Evolutionary conservation across 2,113 vertebrate genomes (phyloP).

Genomic region (Ictidomys tridecemlineatus): DNA sequence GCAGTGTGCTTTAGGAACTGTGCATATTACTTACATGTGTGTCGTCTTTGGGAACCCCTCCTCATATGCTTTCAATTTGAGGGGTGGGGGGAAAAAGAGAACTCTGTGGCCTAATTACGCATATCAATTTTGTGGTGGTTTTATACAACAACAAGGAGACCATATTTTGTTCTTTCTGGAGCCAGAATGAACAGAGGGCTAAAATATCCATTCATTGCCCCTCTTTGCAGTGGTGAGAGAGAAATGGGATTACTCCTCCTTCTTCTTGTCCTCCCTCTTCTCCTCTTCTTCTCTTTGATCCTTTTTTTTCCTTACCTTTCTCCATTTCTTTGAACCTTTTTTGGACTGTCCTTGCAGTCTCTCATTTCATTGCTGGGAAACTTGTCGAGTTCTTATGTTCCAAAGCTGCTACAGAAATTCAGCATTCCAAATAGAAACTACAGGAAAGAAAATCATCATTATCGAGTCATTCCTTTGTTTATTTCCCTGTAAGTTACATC

Average conservation of each 20-base stretch:
- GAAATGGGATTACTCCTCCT: background rate
- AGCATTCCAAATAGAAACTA: background rate
- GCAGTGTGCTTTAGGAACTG: background rate
- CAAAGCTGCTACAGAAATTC: background rate
- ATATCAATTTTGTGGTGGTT: background rate
- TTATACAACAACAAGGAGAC: background rate
- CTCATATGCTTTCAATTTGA: conserved; percentile 10
- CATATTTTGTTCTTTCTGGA: background rate
- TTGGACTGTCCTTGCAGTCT: background rate
- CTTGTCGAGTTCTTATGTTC: background rate
- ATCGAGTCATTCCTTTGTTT: background rate
- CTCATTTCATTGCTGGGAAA: background rate
- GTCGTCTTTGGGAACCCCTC: background rate
- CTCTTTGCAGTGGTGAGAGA: background rate
- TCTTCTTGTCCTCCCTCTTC: background rate
- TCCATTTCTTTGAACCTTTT: background rate
- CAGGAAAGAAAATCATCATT: background rate
- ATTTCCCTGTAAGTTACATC: background rate
- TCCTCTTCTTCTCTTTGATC: background rate
- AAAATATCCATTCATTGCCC: background rate
- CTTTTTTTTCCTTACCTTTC: background rate
- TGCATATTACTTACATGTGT: background rate
- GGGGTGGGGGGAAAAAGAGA: background rate
- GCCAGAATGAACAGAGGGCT: background rate
- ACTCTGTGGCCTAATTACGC: background rate